These are phyloP conservation scores for Syrmaticus mikado DNA, from an alignment of 2,113 vertebrate genomes.

Conservation along the genomic window DNA sequence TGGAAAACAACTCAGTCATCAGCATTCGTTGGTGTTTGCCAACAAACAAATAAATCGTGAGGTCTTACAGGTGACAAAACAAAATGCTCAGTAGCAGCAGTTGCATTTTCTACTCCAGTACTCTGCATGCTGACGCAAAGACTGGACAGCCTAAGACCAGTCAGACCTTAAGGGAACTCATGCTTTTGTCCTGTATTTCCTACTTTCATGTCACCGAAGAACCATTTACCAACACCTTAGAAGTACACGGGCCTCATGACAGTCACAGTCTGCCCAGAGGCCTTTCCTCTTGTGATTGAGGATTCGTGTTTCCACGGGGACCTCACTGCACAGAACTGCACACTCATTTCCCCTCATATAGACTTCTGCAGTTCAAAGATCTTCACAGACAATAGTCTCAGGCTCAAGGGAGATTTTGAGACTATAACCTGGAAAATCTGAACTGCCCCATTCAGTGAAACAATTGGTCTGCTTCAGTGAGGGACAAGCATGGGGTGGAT, in stretches of 20 bases:
- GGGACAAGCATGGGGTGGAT: fast-evolving
- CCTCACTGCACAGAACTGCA: background rate
- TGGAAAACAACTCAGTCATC: background rate
- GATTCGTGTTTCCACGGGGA: background rate
- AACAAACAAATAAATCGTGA: background rate
- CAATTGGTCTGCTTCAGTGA: background rate
- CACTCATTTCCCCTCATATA: background rate
- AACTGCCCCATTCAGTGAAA: background rate
- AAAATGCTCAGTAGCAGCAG: background rate
- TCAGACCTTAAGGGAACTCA: background rate
- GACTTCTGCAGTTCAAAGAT: background rate
- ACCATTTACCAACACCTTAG: background rate
- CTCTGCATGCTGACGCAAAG: background rate
- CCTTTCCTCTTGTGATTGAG: background rate
- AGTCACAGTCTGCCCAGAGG: background rate
- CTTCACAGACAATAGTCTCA: background rate
- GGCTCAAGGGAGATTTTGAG: background rate
- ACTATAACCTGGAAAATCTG: background rate
- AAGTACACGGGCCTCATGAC: background rate
- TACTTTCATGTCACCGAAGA: background rate
- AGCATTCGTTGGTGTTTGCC: background rate
- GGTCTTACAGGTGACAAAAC: background rate
- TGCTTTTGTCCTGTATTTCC: background rate
- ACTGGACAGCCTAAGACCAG: background rate
- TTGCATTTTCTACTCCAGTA: background rate